Evolutionary conservation across 2,888 invertebrate species (phyloP).

Genomic region (Agrilus cyanescens): DNA sequence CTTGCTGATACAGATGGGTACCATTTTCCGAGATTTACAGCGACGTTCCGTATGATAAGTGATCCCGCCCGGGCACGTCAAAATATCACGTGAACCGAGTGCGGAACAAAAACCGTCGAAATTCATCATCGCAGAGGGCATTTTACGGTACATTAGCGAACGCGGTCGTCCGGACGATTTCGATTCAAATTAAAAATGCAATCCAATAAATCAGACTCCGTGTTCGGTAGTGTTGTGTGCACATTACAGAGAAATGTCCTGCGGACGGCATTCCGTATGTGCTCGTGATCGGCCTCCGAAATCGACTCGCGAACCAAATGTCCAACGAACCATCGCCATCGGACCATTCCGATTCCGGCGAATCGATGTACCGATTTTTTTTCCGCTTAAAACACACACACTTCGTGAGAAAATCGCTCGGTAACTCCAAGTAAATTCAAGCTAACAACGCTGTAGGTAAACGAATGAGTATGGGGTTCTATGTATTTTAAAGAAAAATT

Average conservation of each 20-base stretch:
- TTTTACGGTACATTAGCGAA: constrained; percentile 15
- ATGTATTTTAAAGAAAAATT: no score
- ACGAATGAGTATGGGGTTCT: no score
- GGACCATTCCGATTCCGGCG: constrained; percentile 14
- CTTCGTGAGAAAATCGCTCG: constrained; percentile 12
- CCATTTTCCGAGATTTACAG: no score
- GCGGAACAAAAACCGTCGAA: constrained; percentile 4
- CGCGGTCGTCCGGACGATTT: constrained; percentile 11
- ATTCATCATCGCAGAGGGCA: constrained; percentile 10
- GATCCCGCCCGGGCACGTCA: no score
- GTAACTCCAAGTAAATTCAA: no score
- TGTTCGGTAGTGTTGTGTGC: constrained; percentile 15
- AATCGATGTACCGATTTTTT: constrained; percentile 1
- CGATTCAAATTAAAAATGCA: constrained; percentile 15
- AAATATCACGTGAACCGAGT: no score
- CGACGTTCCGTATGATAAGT: no score
- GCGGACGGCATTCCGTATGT: constrained; percentile 16
- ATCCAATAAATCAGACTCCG: constrained; percentile 15
- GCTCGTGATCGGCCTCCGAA: constrained; percentile 21
- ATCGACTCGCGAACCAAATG: constrained; percentile 17
- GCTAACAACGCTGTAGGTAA: no score
- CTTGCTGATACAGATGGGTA: no score
- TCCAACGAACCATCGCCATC: no score
- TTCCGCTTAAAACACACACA: constrained; percentile 9
- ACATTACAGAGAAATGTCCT: constrained; percentile 16